phyloP scores from a whole-genome alignment of 2,888 invertebrate genomes.

The Callinectes sapidus region DNA sequence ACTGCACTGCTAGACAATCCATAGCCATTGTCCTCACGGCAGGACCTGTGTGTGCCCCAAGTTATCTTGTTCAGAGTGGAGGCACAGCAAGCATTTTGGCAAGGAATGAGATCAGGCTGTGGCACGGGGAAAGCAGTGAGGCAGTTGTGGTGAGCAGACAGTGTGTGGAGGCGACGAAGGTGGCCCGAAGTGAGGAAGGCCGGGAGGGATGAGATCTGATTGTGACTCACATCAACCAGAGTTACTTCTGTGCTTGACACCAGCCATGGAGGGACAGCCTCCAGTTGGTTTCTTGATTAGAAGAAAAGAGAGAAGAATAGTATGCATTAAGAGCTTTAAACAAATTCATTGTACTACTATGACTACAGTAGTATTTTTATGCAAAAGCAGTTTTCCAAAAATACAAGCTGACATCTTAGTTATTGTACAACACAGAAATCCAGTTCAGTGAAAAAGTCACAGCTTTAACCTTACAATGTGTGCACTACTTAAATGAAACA shows the following conservation, averaged over 20 bases:
- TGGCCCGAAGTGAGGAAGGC: slow-evolving; percentile 66
- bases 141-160: slow-evolving; percentile 62
- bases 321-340: background rate
- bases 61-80: background rate
- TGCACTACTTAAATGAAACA: no score
- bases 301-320: background rate
- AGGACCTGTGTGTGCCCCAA: background rate
- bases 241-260: slow-evolving; percentile 65
- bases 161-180: slow-evolving; percentile 61
- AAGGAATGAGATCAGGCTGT: background rate
- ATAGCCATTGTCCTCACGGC: background rate
- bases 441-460: no score
- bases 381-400: background rate
- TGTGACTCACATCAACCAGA: slow-evolving; percentile 62
- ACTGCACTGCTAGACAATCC: background rate
- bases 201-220: slow-evolving; percentile 52
- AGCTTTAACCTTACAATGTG: no score
- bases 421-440: background rate
- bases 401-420: background rate
- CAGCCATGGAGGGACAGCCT: slow-evolving; percentile 59
- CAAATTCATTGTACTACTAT: background rate
- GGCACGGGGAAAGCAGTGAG: slow-evolving; percentile 55
- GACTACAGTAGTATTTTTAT: background rate
- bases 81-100: slow-evolving; percentile 10
- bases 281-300: slow-evolving; percentile 49